Conservation (phyloP, 2,888 invertebrate species). For the Therioaphis trifolii region DNA sequence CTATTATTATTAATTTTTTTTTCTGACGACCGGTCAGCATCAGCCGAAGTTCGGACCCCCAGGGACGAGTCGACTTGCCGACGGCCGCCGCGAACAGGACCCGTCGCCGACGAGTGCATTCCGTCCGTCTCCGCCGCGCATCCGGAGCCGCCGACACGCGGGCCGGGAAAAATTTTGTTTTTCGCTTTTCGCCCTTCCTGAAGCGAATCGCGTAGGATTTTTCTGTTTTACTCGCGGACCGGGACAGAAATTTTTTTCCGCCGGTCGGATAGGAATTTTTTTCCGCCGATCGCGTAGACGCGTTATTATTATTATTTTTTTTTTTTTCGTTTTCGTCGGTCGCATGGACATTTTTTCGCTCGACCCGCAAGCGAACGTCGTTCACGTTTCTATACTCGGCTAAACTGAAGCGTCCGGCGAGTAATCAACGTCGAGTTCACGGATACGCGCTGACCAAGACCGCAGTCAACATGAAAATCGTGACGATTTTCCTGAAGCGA, state of each 20-base stretch:
- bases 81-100: not conserved
- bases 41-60: constrained; percentile 36
- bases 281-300: not conserved
- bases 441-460: not conserved
- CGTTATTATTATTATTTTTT: too few species aligned
- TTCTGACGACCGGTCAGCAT: not conserved
- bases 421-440: not conserved
- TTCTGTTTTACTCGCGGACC: not conserved
- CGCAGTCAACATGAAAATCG: constrained; percentile 19
- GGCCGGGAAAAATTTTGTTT: constrained; percentile 8
- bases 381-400: not conserved
- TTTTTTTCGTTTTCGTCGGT: not conserved
- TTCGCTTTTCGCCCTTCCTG: not conserved
- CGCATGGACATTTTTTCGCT: not conserved
- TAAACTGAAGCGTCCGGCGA: not conserved
- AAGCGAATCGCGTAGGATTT: not conserved
- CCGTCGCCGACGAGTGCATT: not conserved
- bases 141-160: not conserved
- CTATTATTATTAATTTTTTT: too few species aligned
- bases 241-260: too few species aligned
- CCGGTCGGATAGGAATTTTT: too few species aligned
- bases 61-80: constrained; percentile 33
- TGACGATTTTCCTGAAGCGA: not conserved
- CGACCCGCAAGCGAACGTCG: not conserved
- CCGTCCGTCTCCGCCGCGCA: not conserved